phyloP scores from a whole-genome alignment of 2,113 vertebrate species.

The Galemys pyrenaicus region DNA sequence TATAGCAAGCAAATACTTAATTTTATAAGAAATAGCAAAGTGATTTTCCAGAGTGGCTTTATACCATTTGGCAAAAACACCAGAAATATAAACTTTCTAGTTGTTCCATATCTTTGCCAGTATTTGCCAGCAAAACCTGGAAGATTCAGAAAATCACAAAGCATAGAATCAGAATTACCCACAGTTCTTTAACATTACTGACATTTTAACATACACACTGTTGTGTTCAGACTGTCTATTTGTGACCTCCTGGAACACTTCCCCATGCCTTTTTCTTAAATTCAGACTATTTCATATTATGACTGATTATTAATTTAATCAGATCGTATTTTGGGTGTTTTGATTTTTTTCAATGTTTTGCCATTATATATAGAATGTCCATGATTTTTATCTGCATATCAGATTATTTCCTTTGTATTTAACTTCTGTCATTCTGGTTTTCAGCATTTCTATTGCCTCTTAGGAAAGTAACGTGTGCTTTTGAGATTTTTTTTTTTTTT shows the following conservation, averaged over 20 bases:
- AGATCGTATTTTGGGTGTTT: neutral
- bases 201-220: neutral
- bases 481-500: neutral
- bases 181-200: neutral
- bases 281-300: neutral
- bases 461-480: neutral
- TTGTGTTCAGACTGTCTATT: neutral
- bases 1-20: slow-evolving; percentile 9
- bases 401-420: neutral
- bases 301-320: neutral
- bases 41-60: neutral
- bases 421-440: neutral
- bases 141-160: neutral
- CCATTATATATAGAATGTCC: neutral
- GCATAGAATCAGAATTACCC: neutral
- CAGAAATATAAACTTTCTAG: neutral
- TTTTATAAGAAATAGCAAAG: neutral
- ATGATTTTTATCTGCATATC: neutral
- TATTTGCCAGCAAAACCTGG: neutral
- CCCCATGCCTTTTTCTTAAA: neutral
- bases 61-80: neutral
- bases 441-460: neutral
- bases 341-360: neutral
- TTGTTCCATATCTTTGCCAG: neutral
- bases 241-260: neutral